Evolutionary conservation across 2,797 vertebrate species (phyloP).

Genomic region (Acanthornis magna): DNA sequence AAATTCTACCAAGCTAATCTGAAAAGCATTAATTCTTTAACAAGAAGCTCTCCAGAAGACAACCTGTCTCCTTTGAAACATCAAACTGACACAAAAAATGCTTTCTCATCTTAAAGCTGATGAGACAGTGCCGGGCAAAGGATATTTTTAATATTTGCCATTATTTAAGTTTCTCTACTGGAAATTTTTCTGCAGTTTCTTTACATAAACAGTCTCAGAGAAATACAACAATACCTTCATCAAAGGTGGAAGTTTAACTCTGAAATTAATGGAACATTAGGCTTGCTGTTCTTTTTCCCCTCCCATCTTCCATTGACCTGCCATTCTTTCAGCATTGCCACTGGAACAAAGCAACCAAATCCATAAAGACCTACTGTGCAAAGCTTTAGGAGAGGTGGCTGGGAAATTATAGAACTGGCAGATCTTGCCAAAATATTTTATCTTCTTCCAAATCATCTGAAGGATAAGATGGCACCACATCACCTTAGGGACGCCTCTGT

Average conservation of each 20-base stretch:
- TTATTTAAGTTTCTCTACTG: not conserved
- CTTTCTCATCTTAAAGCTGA: not conserved
- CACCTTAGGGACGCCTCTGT: not conserved
- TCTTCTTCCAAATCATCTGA: not conserved
- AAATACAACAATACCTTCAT: not conserved
- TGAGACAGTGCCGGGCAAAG: not conserved
- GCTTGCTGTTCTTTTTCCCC: accelerated
- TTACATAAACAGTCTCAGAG: not conserved
- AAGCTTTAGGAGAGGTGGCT: not conserved
- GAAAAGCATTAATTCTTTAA: not conserved
- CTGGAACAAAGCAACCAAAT: not conserved
- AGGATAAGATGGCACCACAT: not conserved
- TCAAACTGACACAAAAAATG: not conserved
- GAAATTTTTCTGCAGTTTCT: not conserved
- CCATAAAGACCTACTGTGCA: not conserved
- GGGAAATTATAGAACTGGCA: not conserved
- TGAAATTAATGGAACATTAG: not conserved
- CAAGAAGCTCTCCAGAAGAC: not conserved
- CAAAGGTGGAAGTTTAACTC: not conserved
- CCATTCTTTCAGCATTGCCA: not conserved
- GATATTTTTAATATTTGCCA: not conserved
- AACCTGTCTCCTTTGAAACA: not conserved
- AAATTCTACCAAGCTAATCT: not conserved
- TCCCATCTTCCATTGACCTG: not conserved
- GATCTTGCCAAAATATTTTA: not conserved